Evolutionary conservation across 2,797 vertebrate species (phyloP).

Genomic region (Lagodon rhomboides): DNA sequence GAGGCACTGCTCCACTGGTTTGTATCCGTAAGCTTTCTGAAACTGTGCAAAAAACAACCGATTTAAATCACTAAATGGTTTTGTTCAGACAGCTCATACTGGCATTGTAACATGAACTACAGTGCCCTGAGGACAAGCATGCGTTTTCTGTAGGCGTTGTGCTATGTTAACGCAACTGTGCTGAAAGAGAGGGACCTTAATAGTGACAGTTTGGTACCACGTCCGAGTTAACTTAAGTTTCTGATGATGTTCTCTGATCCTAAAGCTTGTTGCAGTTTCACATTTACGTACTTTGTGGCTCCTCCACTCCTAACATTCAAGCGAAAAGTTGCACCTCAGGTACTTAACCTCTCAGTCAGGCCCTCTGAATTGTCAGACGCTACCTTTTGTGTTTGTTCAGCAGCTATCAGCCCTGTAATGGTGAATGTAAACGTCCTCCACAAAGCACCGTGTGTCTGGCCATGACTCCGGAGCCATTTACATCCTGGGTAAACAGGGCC

Average conservation of each 20-base stretch:
- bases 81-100: conserved; percentile 11
- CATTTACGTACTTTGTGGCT: not conserved
- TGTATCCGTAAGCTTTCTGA: no score
- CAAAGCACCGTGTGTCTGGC: not conserved
- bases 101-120: not conserved
- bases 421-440: conserved; percentile 14
- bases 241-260: not conserved
- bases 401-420: not conserved
- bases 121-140: not conserved
- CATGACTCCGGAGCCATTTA: conserved; percentile 19
- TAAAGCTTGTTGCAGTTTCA: not conserved
- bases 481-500: conserved; percentile 39
- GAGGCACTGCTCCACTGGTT: no score
- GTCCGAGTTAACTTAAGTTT: not conserved
- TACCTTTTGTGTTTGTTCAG: conserved; percentile 2
- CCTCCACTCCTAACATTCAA: not conserved
- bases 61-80: conserved; percentile 3
- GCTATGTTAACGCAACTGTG: not conserved
- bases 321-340: not conserved
- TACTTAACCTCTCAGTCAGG: not conserved
- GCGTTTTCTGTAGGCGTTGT: not conserved
- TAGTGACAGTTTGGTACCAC: not conserved
- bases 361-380: not conserved
- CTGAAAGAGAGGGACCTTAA: not conserved
- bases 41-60: not conserved